phyloP scores from a whole-genome alignment of 2,113 vertebrate species.

The Hippocampus barbouri region DNA sequence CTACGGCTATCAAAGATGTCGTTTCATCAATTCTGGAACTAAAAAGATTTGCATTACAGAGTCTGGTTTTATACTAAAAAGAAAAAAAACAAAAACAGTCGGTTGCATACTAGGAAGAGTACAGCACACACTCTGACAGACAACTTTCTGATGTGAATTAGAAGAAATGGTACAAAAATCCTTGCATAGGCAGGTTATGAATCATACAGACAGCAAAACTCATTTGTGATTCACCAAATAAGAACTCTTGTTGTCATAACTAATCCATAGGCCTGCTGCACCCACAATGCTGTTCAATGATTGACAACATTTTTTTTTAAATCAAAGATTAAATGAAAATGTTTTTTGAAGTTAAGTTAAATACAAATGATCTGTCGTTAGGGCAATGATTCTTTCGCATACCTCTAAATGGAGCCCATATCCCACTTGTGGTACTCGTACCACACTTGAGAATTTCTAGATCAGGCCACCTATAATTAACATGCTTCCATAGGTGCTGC shows the following conservation, averaged over 20 bases:
- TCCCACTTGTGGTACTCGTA: too few relatives aligned
- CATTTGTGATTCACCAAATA: neutral
- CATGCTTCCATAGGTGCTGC: neutral
- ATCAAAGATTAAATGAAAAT: too few relatives aligned
- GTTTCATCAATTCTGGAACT: too few relatives aligned
- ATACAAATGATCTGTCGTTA: too few relatives aligned
- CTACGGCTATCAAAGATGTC: too few relatives aligned
- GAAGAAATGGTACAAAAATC: neutral
- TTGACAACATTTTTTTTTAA: too few relatives aligned
- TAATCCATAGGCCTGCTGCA: neutral
- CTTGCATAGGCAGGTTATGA: neutral
- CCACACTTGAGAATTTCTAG: neutral
- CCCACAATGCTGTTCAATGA: neutral
- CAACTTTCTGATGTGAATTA: neutral
- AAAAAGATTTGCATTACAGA: too few relatives aligned
- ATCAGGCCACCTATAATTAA: neutral
- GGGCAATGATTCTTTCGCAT: too few relatives aligned
- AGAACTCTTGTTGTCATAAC: neutral
- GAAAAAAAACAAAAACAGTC: neutral
- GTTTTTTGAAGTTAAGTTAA: too few relatives aligned
- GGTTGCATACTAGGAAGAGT: neutral
- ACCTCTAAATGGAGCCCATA: too few relatives aligned
- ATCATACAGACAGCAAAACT: neutral
- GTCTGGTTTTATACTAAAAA: neutral
- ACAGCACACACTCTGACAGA: neutral